Percentiles rank a stretch among this genome's conserved stretches.
phyloP scores from a whole-genome alignment of 64 coral and sea anemone species.

The Stichodactyla mertensii region DNA sequence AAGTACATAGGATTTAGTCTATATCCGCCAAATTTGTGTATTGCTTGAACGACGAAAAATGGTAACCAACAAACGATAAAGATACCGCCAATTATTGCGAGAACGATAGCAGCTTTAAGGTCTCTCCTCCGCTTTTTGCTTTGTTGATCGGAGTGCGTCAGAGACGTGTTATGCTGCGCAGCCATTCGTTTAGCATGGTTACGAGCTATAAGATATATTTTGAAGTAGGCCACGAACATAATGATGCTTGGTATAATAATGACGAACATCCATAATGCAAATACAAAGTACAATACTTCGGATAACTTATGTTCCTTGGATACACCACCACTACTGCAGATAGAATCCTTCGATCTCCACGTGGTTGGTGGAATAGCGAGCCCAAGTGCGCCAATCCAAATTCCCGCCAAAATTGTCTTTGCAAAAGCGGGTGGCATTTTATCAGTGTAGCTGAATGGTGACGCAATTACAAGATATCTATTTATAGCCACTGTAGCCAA shows the following conservation, averaged over 20 bases:
- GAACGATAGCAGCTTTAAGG: constrained; percentile 73
- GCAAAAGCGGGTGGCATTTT: constrained; percentile 79
- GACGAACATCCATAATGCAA: constrained; percentile 88
- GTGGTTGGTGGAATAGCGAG: constrained; percentile 73
- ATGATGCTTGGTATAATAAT: constrained; percentile 71
- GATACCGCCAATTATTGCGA: constrained; percentile 91
- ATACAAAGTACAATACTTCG: constrained; percentile 85
- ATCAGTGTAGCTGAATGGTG: constrained; percentile 77
- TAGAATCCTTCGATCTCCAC: constrained; percentile 71
- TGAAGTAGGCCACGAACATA: constrained; percentile 79
- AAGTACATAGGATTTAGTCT: constrained; percentile 81
- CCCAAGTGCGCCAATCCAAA: constrained; percentile 69
- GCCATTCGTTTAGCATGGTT: constrained; percentile 58
- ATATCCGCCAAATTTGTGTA: constrained; percentile 80
- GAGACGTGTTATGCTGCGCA: constrained; percentile 15
- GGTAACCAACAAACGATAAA: constrained; percentile 94
- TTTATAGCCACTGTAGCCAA: constrained; percentile 83
- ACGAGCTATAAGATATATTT: constrained; percentile 80
- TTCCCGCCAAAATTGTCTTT: constrained; percentile 66
- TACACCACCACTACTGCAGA: constrained; percentile 77
- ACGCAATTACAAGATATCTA: constrained; percentile 81
- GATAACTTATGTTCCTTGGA: constrained; percentile 74
- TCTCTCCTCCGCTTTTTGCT: constrained; percentile 57
- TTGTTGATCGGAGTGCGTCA: constrained; percentile 27
- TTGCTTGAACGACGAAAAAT: constrained; percentile 86